Evolutionary conservation across 1,140 invertebrate species (phyloP), one percentile per base, ranked within the genome.

Genomic region (Drosophila carrolli): DNA sequence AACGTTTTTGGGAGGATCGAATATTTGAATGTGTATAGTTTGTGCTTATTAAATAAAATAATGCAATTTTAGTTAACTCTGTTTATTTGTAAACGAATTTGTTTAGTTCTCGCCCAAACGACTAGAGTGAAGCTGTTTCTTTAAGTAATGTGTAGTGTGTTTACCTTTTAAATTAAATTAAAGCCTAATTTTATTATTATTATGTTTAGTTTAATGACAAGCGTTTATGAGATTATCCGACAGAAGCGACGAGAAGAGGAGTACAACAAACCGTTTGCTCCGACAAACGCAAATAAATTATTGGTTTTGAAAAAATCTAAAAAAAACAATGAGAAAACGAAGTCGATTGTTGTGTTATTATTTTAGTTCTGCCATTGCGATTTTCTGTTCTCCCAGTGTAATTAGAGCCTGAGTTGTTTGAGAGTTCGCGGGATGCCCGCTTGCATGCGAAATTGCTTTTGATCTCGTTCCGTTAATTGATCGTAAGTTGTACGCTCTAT

Each of bases 61-160:
- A 89, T 90, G 84, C 84, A 89, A 89, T 89, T 89, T 89, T 89
- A 89, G 84, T 89, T 89, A 90, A 89, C 84, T 88, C 66, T 89
- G 84, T 89, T 90, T 89, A 89, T 81, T 84, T 89, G 54, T 78
- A 77, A 78, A 78, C 76, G 79, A 83, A 77, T 77, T 88, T 89
- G 80, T 88, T 89, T 88, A 83, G 66, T 83, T 82, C 54, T 67
- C 72, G 59, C 74, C 46, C 38, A 84, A 80, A 51, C 75, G 76
- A 74, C 54, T 66, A 74, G 77, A 70, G 84, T 81, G 84, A 89
- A 89, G 85, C 84, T 89, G 84, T 89, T 89, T 89, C 81, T 81
- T 90, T 89, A 89, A 89, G 84, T 89, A 90, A 84, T 89, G 76
- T 81, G 78, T 86, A 86, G 71, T 88, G 83, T 88, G 74, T 84